Conservation (phyloP, 2,888 invertebrate species). For the Epinotia brunnichana region DNA sequence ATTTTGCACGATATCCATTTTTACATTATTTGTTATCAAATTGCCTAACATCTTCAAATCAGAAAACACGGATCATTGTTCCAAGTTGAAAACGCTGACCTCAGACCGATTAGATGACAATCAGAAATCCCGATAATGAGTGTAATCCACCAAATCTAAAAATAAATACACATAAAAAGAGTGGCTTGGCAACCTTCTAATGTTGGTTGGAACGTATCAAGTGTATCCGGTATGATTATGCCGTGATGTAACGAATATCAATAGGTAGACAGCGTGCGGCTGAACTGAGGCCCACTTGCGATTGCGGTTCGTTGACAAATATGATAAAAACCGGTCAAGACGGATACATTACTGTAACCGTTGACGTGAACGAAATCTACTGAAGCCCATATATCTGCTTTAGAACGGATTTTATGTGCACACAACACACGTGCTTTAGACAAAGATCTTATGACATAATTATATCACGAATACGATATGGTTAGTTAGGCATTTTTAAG, state of each 20-base stretch:
- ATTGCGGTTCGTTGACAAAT: conserved; percentile 52
- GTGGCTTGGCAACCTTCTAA: conserved; percentile 65
- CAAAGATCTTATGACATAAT: not conserved
- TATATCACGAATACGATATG: not conserved
- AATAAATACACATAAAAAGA: conserved; percentile 54
- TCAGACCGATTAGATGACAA: conserved; percentile 21
- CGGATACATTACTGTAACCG: conserved; percentile 45
- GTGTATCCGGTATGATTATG: conserved; percentile 72
- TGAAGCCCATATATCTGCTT: conserved; percentile 9
- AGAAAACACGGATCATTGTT: conserved; percentile 19
- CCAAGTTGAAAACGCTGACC: not conserved
- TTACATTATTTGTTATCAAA: conserved; percentile 4
- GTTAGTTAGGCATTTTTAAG: not conserved
- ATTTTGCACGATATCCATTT: conserved; percentile 10
- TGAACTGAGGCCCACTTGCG: conserved; percentile 54
- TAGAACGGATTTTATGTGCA: not conserved
- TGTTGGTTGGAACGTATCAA: conserved; percentile 61
- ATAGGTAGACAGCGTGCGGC: conserved; percentile 53
- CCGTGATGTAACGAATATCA: conserved; percentile 68
- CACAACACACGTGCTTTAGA: no score
- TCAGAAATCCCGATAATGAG: conserved; percentile 29
- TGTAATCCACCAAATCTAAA: conserved; percentile 31
- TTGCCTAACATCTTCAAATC: conserved; percentile 14
- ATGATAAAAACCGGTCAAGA: conserved; percentile 48
- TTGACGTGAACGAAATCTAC: conserved; percentile 21